Evolutionary conservation across 2,113 vertebrate species (phyloP), one percentile per base, ranked within the genome.

Genomic region (Cygnus atratus): DNA sequence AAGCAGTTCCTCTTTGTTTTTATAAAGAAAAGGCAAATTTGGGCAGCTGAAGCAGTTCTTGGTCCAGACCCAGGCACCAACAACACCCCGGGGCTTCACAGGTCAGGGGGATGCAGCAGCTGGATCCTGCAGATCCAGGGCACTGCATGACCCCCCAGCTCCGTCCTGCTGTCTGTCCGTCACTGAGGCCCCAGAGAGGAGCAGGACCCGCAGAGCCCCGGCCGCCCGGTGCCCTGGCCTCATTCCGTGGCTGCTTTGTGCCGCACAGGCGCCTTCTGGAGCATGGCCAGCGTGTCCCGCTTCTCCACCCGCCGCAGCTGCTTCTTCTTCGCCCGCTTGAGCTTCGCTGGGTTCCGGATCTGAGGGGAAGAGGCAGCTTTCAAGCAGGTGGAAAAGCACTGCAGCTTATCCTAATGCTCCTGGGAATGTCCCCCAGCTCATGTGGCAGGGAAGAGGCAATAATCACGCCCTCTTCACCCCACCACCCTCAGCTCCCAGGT

Each of bases 251-350:
- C 80, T 0, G 15, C 48, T 13, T 75, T 72, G 55, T 8, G 50
- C 65, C 26, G 65, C 20, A 74, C 57, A 0, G 95, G 95, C 0
- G 44, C 62, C 70, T 97, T 97, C 96, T 99, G 98, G 68, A 99
- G 96, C 94, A 98, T 84, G 7, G 97, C 94, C 85, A 99, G 97
- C 0, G 99, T 99, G 88, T 99, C 99, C 87, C 99, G 97, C 97
- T 99, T 99, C 93, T 99, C 98, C 9, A 99, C 97, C 57, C 97
- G 97, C 67, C 99, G 98, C 31, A 99, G 97, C 29, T 99, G 98
- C 92, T 99, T 98, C 98, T 99, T 99, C 98, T 98, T 99, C 35
- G 98, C 99, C 76, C 99, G 97, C 97, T 99, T 99, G 58, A 99
- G 98, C 95, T 99, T 99, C 55, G 98, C 11, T 0, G 99, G 99